Base-by-base conservation (phyloP, 2,113 vertebrate genomes). In the Rhipidura dahli region DNA sequence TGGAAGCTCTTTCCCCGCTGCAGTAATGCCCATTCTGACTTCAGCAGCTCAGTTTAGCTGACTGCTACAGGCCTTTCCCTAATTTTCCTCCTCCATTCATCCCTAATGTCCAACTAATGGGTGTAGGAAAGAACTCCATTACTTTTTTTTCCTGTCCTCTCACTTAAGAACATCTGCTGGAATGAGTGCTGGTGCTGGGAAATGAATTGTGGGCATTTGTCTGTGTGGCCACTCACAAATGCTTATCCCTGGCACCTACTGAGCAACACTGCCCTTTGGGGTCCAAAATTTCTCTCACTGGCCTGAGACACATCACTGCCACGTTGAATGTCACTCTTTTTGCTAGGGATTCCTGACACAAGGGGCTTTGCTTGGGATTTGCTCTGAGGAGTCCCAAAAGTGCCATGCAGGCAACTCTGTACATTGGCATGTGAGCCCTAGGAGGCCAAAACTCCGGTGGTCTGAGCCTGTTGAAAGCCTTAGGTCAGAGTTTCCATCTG, bases 401-500 rank as follows among this genome's bases (percentile, higher is more conserved):
- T 56, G 68, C 86, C 60, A 40, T 1, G 26, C 22, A 72, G 78
- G 27, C 50, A 77, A 7, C 16, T 0, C 1, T 44, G 56, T 42
- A 31, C 50, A 3, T 1, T 0, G 68, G 59, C 87, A 71, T 0
- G 3, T 9, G 68, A 61, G 10, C 51, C 26, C 7, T 10, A 7
- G 49, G 56, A 57, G 60, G 80, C 82, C 71, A 59, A 54, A 97
- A 82, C 92, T 71, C 88, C 0, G 93, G 96, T 96, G 96, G 96
- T 96, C 96, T 57, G 53, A 87, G 73, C 47, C 83, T 97, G 90
- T 53, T 90, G 68, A 84, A 84, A 96, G 76, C 79, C 80, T 94
- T 94, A 45, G 90, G 93, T 95, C 94, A 95, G 60, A 93, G 53
- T 93, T 96, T 96, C 88, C 93, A 87, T 95, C 90, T 96, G 76